Conservation (phyloP, 2,888 invertebrate species). For the Dichetophora obliterata region DNA sequence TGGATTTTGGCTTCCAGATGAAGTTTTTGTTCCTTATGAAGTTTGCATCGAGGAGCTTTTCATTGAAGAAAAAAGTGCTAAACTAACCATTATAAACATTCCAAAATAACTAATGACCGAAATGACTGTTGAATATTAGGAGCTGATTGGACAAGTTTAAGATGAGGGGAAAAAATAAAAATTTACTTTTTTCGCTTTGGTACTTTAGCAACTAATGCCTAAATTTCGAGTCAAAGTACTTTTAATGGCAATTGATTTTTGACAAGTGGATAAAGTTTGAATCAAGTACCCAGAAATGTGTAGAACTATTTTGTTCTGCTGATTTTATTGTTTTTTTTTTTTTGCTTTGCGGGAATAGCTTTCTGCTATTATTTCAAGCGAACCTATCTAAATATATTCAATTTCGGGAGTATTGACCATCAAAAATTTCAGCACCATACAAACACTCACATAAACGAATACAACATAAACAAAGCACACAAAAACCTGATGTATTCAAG, state of each 20-base stretch:
- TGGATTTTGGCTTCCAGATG: too few species aligned
- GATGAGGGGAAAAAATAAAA: background rate
- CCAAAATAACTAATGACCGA: too few species aligned
- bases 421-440: conserved; percentile 55
- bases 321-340: background rate
- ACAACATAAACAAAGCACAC: conserved; percentile 1
- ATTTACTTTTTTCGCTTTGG: conserved; percentile 27
- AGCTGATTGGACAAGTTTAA: background rate
- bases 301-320: conserved; percentile 37
- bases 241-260: conserved; percentile 68
- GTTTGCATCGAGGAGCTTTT: too few species aligned
- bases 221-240: conserved; percentile 64
- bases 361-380: conserved; percentile 58
- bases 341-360: conserved; percentile 51
- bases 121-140: too few species aligned
- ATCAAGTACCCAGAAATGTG: conserved; percentile 59
- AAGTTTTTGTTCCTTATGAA: too few species aligned
- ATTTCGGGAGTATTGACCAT: conserved; percentile 66
- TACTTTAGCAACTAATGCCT: conserved; percentile 45
- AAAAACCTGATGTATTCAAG: conserved; percentile 28
- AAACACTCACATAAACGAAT: background rate
- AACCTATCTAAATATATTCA: conserved; percentile 52
- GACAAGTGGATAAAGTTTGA: conserved; percentile 66
- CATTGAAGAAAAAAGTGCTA: too few species aligned
- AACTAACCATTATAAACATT: too few species aligned